Base-by-base conservation (phyloP, 2,113 vertebrate species). In the Tachysurus vachellii region DNA sequence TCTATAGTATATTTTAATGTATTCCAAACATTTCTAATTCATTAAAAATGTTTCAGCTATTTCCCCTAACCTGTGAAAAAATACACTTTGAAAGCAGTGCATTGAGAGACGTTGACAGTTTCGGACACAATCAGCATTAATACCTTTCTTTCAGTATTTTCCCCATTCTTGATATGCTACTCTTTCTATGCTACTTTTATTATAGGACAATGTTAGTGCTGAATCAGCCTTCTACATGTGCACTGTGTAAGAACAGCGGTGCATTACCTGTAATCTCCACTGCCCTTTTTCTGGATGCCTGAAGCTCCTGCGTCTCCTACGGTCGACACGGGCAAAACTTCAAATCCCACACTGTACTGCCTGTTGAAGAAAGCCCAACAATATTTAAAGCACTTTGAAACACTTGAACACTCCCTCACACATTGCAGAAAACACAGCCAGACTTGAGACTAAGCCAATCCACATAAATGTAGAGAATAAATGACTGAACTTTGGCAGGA, bases 211-310 rank as follows among this genome's bases (percentile, higher is more conserved):
- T 50, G 28, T 23, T 54, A 80, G 2, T 61, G 59, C 17, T 28
- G 9, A 62, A 82, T 62, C 42, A 75, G n/a, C 9, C 80, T 42
- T 28, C 47, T 62, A 62, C 61, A 73, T 76, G 42, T 9, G 73
- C 50, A 84, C 19, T 79, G 7, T 68, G 23, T 28, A 14, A 54
- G 44, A 31, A 80, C 17, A 61, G 64, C 5, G 71, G n/a, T 44
- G 44, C 11, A 44, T 85, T 96, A 99, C 98, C 98, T 97, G 93
- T 99, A 99, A 93, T 99, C 98, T 83, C 98, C 98, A 42, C 98
- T 99, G 90, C 88, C 96, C 90, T 94, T 99, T 88, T 97, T 98
- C 89, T 96, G 95, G 88, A 96, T 95, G 75, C 96, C 92, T 0
- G 91, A 92, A 26, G 96, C 75, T 17, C 96, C 96, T 2, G 97